Percentiles rank a stretch among this genome's conserved stretches.
Evolutionary conservation across 2,888 invertebrate genomes (phyloP).

Genomic region (Urechis unicinctus): DNA sequence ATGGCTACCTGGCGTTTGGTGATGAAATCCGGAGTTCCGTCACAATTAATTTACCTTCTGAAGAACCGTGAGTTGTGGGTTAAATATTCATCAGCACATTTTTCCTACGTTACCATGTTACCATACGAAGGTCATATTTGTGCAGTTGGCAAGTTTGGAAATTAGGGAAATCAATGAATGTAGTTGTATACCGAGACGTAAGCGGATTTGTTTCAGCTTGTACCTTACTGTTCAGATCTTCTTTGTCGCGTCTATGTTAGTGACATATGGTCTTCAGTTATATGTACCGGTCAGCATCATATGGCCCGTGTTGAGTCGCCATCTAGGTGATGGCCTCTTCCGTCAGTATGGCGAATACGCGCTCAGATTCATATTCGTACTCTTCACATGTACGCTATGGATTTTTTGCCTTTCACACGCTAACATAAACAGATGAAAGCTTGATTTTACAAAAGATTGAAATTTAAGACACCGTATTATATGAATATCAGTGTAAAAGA

Average conservation of each 20-base stretch:
- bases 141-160: too few species aligned
- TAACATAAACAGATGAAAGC: too few species aligned
- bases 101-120: not conserved
- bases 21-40: conserved; percentile 75
- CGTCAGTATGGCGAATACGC: conserved; percentile 25
- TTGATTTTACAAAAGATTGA: too few species aligned
- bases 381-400: conserved; percentile 34
- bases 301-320: conserved; percentile 64
- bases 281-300: conserved; percentile 88
- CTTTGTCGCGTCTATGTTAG: conserved; percentile 81
- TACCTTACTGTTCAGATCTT: conserved; percentile 75
- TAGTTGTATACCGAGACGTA: too few species aligned
- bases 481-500: too few species aligned
- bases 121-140: too few species aligned
- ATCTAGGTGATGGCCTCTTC: conserved; percentile 7
- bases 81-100: too few species aligned
- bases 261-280: conserved; percentile 81
- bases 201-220: conserved; percentile 52
- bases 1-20: conserved; percentile 85
- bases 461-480: too few species aligned
- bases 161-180: too few species aligned
- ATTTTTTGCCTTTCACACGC: too few species aligned
- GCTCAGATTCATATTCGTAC: conserved; percentile 30
- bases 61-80: not conserved
- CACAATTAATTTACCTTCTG: conserved; percentile 65